Percentiles rank a stretch among this genome's conserved stretches.
These are phyloP conservation scores for Apocrypta bakeri DNA, from an alignment of 1,140 invertebrate species.

Conservation along the genomic window DNA sequence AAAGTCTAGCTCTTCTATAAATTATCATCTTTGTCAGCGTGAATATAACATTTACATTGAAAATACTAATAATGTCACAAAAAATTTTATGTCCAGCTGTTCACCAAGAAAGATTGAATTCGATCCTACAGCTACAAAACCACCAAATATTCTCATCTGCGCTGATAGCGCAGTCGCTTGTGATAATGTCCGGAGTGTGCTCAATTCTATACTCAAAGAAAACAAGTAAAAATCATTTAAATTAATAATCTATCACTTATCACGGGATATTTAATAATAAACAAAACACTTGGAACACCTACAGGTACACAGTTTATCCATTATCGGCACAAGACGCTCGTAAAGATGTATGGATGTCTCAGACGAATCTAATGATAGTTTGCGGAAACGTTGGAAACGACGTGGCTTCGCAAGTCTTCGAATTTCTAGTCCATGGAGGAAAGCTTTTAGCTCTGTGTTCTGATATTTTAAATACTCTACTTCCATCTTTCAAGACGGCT, in stretches of 20 bases:
- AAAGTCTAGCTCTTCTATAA: too few relatives aligned
- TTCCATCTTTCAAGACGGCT: conserved; percentile 87
- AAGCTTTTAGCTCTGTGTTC: conserved; percentile 88
- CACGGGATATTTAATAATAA: conserved; percentile 38
- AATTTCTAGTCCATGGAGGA: conserved; percentile 85
- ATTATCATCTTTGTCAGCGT: neutral
- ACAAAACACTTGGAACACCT: conserved; percentile 57
- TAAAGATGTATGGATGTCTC: conserved; percentile 81
- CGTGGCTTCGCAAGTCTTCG: conserved; percentile 79
- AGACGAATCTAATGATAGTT: conserved; percentile 84
- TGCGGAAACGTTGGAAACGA: conserved; percentile 82
- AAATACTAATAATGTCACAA: too few relatives aligned
- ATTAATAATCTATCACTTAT: neutral
- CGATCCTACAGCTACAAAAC: conserved; percentile 73
- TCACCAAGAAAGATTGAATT: conserved; percentile 55
- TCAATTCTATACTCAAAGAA: conserved; percentile 81
- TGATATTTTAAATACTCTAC: conserved; percentile 84
- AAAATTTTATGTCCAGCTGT: conserved; percentile 47
- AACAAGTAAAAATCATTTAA: conserved; percentile 75
- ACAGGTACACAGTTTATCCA: conserved; percentile 85
- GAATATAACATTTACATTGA: neutral
- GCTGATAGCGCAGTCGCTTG: conserved; percentile 83
- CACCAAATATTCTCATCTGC: conserved; percentile 89
- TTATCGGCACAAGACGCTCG: conserved; percentile 79
- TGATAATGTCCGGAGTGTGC: conserved; percentile 81